Evolutionary conservation across 1,140 invertebrate species (phyloP), one percentile per base, ranked within the genome.

Genomic region (Pseudomyrmex flavicornis): DNA sequence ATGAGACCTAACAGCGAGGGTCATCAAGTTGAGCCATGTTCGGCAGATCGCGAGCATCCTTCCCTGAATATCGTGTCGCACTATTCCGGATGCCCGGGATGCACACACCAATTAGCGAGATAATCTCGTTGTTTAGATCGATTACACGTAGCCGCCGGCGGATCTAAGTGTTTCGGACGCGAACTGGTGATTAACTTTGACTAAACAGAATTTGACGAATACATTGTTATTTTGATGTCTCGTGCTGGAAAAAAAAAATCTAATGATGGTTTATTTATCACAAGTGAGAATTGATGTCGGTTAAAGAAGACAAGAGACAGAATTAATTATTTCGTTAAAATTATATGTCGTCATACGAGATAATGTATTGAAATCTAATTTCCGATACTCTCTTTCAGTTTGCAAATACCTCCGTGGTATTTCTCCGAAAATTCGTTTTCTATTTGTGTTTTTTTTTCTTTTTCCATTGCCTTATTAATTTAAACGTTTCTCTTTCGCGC

Each of bases 81-180:
- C 48, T 44, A 85, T 86, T 86, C 72, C 35, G 70, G 68, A 82
- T 75, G 63, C 66, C 22, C 48, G 58, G 68, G 73, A 69, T 74
- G 54, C 69, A 69, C 69, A 56, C 48, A 86, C 82, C 90, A 92
- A 92, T 92, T 91, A 91, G 85, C 82, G 50, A 85, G 87, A 85
- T 90, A 90, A 91, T 88, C 91, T 90, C 80, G 79, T 90, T 90
- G 90, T 91, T 92, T 89, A 91, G 90, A 90, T 91, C 87, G 88
- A 91, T 92, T 90, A 89, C 77, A 85, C 56, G 48, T 84, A 86
- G 72, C 66, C 46, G 52, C 56, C 48, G 50, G 70, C 63, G 68
- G 50, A 85, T 75, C 76, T 87, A 80, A 70, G 76, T 80, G 17
- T 75, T 66, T 73, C 61, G 70, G 52, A 13, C 66, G 35, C 50